These are phyloP conservation scores for Rhorus exstirpatorius DNA, from an alignment of 2,888 invertebrate genomes.

Conservation along the genomic window DNA sequence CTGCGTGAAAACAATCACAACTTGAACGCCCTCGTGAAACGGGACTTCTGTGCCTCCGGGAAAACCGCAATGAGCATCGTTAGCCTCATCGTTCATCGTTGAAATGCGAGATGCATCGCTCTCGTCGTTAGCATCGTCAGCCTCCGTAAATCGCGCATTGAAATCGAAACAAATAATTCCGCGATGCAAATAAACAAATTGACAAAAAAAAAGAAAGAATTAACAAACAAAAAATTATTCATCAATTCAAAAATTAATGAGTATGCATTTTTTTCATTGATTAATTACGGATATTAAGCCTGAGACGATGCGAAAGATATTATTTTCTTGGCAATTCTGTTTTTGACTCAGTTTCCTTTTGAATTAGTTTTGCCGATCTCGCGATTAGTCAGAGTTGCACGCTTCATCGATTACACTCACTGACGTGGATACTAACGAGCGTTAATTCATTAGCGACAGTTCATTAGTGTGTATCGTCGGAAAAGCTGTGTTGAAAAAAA, in stretches of 20 bases:
- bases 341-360: not conserved
- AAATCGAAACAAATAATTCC: slow-evolving; percentile 34
- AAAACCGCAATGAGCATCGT: slow-evolving; percentile 41
- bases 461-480: no score
- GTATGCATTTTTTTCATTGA: not conserved
- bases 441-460: no score
- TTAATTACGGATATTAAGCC: no score
- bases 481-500: no score
- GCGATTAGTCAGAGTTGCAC: no score
- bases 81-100: slow-evolving; percentile 56
- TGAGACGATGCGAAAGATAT: slow-evolving; percentile 3
- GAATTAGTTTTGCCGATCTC: no score
- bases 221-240: not conserved
- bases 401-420: no score
- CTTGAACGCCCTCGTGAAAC: slow-evolving; percentile 76
- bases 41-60: slow-evolving; percentile 77
- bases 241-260: no score
- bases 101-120: slow-evolving; percentile 42
- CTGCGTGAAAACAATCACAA: slow-evolving; percentile 82
- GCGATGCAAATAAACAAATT: not conserved
- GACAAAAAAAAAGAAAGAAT: not conserved
- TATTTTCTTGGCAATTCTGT: not conserved
- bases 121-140: slow-evolving; percentile 51
- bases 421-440: no score
- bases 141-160: slow-evolving; percentile 53